These are phyloP conservation scores for Acrobasis consociella DNA, from an alignment of 2,888 invertebrate genomes.

Conservation along the genomic window DNA sequence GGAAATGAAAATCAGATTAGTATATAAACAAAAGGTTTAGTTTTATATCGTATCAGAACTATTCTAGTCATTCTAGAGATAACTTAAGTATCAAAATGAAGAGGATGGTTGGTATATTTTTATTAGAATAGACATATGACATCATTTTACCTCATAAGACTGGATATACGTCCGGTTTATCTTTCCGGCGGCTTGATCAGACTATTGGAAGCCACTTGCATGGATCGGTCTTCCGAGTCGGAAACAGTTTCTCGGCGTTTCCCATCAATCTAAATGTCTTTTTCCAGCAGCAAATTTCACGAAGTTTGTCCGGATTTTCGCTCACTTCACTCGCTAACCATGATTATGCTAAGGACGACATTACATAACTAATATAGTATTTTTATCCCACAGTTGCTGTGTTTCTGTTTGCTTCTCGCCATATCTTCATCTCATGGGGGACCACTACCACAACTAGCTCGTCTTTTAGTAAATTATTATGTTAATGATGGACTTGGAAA, in stretches of 20 bases:
- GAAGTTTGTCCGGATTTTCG: too few relatives aligned
- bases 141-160: too few relatives aligned
- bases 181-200: too few relatives aligned
- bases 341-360: too few relatives aligned
- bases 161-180: too few relatives aligned
- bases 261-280: too few relatives aligned
- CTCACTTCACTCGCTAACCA: too few relatives aligned
- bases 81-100: slow-evolving; percentile 8
- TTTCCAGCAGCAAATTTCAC: too few relatives aligned
- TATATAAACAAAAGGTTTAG: neutral
- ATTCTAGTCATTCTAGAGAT: neutral
- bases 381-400: neutral
- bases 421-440: neutral
- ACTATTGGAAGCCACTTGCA: too few relatives aligned
- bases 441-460: slow-evolving; percentile 10
- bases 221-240: too few relatives aligned
- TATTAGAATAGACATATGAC: neutral
- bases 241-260: too few relatives aligned
- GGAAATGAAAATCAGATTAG: neutral
- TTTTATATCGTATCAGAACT: slow-evolving; percentile 4
- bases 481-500: slow-evolving; percentile 16
- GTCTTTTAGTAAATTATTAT: slow-evolving; percentile 2
- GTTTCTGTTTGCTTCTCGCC: neutral
- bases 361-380: too few relatives aligned
- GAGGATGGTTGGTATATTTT: slow-evolving; percentile 1